These are phyloP conservation scores for Bos javanicus DNA, from an alignment of 2,113 vertebrate species.

Conservation along the genomic window DNA sequence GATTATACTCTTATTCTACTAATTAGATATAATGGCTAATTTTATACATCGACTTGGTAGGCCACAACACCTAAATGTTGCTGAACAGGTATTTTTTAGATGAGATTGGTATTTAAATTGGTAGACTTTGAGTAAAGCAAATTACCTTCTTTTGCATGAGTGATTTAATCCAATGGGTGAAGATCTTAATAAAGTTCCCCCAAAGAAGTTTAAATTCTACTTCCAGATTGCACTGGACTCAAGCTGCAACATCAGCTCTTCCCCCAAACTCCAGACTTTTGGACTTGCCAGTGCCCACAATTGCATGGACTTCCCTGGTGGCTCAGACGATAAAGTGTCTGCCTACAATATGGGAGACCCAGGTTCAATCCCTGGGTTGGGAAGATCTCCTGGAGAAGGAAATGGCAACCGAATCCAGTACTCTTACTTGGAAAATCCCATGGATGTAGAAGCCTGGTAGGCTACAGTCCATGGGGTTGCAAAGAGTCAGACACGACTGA, in stretches of 20 bases:
- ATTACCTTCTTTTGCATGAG: not conserved
- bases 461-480: not conserved
- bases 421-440: not conserved
- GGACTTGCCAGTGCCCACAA: not conserved
- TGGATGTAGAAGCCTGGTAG: not conserved
- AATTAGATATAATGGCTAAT: not conserved
- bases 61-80: not conserved
- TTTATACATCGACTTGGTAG: not conserved
- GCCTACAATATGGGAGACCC: not conserved
- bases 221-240: not conserved
- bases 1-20: not conserved
- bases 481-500: not conserved
- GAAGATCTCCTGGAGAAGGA: not conserved
- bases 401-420: not conserved
- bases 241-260: not conserved
- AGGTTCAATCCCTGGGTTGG: not conserved
- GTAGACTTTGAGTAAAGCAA: not conserved
- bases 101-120: not conserved
- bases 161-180: not conserved
- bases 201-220: not conserved
- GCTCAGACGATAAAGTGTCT: rapidly evolving
- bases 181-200: not conserved
- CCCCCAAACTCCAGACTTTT: not conserved
- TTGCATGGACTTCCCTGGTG: not conserved
- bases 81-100: not conserved